Conservation (phyloP, 2,888 invertebrate species). For the Mythimna loreyi region DNA sequence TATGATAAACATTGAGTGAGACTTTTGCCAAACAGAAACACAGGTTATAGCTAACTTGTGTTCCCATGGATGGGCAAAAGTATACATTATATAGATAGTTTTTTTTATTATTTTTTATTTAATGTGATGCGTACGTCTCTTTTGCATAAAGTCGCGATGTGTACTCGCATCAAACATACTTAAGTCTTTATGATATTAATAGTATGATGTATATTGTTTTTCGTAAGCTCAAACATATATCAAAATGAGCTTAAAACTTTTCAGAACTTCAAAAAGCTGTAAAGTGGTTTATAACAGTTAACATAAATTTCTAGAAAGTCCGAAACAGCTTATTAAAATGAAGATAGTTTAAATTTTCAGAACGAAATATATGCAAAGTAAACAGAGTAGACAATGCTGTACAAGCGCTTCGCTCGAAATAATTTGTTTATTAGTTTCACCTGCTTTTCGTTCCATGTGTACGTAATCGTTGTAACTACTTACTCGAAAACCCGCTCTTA, state of each 20-base stretch:
- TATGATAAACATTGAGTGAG: no score
- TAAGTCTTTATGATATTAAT: no score
- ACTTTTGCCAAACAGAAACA: no score
- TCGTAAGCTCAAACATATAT: background rate
- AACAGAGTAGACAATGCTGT: background rate
- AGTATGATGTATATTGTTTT: no score
- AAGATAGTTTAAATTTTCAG: background rate
- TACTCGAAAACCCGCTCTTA: no score
- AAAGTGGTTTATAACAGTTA: background rate
- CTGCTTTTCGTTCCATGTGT: background rate
- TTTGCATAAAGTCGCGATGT: no score
- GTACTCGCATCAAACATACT: no score
- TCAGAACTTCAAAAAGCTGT: background rate
- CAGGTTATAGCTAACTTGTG: no score
- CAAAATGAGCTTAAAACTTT: background rate
- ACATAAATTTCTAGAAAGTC: conserved; percentile 1
- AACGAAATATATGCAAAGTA: conserved; percentile 16
- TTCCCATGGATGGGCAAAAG: no score
- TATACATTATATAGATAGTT: no score
- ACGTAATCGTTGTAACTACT: background rate
- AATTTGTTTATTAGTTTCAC: background rate
- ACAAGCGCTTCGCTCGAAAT: background rate
- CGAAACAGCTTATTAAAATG: conserved; percentile 21
- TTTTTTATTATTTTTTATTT: no score
- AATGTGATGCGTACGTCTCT: no score